Conservation (phyloP, 2,888 invertebrate genomes). For the Epiblema foenella region DNA sequence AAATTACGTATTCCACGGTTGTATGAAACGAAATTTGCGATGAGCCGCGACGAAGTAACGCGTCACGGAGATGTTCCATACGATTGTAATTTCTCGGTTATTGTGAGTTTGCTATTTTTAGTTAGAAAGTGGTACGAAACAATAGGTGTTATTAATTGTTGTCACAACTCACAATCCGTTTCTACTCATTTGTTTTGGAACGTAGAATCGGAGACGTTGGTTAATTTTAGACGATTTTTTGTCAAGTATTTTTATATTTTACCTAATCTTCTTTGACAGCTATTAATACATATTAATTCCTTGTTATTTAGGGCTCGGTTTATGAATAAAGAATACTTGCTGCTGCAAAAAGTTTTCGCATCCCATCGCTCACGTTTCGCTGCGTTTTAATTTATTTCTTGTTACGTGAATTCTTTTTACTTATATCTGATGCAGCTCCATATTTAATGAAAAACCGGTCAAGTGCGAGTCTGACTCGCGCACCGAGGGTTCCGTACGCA, state of each 20-base stretch:
- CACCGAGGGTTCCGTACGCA: no score
- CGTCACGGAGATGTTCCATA: conserved; percentile 61
- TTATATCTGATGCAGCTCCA: not conserved
- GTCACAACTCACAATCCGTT: conserved; percentile 59
- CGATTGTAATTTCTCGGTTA: conserved; percentile 71
- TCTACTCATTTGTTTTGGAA: conserved; percentile 34
- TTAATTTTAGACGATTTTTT: not conserved
- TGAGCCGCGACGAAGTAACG: conserved; percentile 52
- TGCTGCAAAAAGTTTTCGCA: conserved; percentile 7
- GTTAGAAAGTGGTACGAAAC: conserved; percentile 72
- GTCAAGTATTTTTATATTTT: not conserved
- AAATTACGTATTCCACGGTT: conserved; percentile 35
- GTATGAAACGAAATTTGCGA: conserved; percentile 52
- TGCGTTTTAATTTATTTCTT: conserved; percentile 34
- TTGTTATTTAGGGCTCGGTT: conserved; percentile 8
- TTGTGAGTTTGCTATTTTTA: conserved; percentile 60
- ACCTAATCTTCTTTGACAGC: not conserved
- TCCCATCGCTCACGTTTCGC: conserved; percentile 13
- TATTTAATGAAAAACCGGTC: no score
- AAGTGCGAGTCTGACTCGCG: no score
- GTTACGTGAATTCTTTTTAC: conserved; percentile 15
- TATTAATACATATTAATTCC: not conserved
- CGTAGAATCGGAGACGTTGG: not conserved
- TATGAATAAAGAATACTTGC: conserved; percentile 12
- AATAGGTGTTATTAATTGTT: conserved; percentile 68